Evolutionary conservation across 2,797 vertebrate species (phyloP), one percentile per base, ranked within the genome.

Genomic region (Lutjanus argentimaculatus): DNA sequence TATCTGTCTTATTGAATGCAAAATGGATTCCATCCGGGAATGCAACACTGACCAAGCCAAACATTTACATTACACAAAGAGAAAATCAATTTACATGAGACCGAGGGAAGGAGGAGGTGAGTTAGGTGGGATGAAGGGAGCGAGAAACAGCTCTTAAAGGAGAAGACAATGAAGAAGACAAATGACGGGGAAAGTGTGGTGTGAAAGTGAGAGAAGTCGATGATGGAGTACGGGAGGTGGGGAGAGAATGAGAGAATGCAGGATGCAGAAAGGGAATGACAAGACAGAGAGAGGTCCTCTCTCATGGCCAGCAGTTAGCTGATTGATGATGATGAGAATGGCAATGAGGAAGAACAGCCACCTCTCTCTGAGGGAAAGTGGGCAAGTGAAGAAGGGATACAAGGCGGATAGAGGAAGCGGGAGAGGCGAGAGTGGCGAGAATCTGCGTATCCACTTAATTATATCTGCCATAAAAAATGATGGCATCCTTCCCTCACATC

Each of bases 291-390:
- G 87, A 80, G 88, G 75, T 86, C 86, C 85, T 77, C 87, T 88
- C 88, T 87, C 83, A 90, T 89, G 88, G 88, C 85, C 92, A 89
- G 84, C 86, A 80, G 87, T 84, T 78, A 55, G 83, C 85, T 93
- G 93, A 92, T 91, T 91, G 92, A 93, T 93, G 91, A 93, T 92
- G 91, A 93, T 92, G 91, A 93, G 91, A 92, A 89, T 88, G 73
- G 87, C 88, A 93, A 92, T 90, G 89, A 90, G 89, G 84, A 93
- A 91, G 89, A 93, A 93, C 88, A 90, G 78, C 62, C 80, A 88
- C 80, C 51, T 73, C 69, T 82, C 66, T 57, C 10, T 22, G 74
- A 80, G 74, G 73, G 70, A 77, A 51, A 83, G 84, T 69, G 67
- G 56, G 67, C 30, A 76, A 78, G 67, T 65, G 52, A 77, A 52